These are phyloP conservation scores for Pseudotriccus pelzelni DNA, from an alignment of 2,797 vertebrate genomes.

Conservation along the genomic window DNA sequence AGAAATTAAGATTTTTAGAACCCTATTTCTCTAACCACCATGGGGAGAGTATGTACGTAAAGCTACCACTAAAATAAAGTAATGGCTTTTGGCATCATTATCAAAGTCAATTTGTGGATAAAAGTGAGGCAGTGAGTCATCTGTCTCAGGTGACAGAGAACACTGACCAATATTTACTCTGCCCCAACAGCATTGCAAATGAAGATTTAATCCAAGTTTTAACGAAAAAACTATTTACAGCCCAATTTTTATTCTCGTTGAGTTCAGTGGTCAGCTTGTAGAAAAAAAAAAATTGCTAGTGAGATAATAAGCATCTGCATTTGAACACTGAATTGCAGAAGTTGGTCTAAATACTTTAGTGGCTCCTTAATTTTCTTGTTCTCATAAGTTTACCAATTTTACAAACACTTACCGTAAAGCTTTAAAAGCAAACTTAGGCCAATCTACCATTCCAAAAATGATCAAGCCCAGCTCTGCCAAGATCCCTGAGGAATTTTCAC, in stretches of 20 bases:
- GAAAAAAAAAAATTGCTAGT: neutral
- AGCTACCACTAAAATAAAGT: neutral
- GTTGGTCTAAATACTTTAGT: neutral
- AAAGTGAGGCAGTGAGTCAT: neutral
- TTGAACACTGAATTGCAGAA: neutral
- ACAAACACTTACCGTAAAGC: neutral
- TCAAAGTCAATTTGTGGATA: neutral
- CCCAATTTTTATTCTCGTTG: neutral
- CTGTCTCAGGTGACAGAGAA: neutral
- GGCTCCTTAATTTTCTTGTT: neutral
- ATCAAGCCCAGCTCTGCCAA: conserved; percentile 33
- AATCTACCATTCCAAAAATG: neutral
- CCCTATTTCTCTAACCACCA: neutral
- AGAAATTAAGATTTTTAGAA: neutral
- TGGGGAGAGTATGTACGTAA: neutral
- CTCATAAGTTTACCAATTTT: neutral
- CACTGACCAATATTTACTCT: neutral
- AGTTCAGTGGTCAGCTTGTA: neutral
- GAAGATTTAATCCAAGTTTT: neutral
- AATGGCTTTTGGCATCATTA: neutral
- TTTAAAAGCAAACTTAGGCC: neutral
- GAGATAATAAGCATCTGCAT: neutral
- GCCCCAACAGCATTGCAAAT: neutral
- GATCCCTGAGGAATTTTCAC: conserved; percentile 18
- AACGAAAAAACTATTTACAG: neutral